phyloP scores from a whole-genome alignment of 2,113 vertebrate species.

The Cichladusa arquata region DNA sequence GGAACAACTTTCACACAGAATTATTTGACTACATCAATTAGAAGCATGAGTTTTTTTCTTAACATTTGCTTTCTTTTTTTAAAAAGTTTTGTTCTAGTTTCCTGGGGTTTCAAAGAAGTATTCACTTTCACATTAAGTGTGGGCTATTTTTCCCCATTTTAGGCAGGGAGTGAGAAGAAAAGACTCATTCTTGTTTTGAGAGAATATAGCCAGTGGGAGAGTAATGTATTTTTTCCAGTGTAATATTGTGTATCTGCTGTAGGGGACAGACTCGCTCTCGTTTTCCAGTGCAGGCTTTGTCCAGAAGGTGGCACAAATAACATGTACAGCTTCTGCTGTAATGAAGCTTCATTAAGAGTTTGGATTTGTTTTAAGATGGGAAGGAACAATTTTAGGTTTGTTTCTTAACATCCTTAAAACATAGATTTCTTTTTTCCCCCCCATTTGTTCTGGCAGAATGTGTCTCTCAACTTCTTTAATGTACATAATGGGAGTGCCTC shows the following conservation, averaged over 20 bases:
- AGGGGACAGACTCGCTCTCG: fast-evolving
- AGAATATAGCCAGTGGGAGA: not conserved
- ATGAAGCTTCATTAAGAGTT: not conserved
- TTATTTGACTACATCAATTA: not conserved
- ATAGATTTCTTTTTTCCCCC: not conserved
- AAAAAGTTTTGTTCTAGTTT: not conserved
- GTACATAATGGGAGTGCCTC: not conserved
- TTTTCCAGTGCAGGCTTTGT: not conserved
- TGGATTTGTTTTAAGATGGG: not conserved
- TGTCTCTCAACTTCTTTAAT: not conserved
- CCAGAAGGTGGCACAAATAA: not conserved
- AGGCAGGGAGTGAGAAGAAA: not conserved
- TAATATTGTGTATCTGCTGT: not conserved
- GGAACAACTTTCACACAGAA: not conserved
- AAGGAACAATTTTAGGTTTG: not conserved
- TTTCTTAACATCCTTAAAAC: not conserved
- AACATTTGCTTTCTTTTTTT: not conserved
- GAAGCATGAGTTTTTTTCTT: not conserved
- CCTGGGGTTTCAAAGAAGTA: not conserved
- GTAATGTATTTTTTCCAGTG: not conserved
- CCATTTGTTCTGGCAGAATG: not conserved
- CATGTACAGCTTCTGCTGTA: fast-evolving
- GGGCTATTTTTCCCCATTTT: not conserved
- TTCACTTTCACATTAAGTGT: not conserved
- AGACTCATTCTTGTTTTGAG: not conserved